These are phyloP conservation scores for Phylloscopus whistleri DNA, from an alignment of 2,113 vertebrate species.

Conservation along the genomic window DNA sequence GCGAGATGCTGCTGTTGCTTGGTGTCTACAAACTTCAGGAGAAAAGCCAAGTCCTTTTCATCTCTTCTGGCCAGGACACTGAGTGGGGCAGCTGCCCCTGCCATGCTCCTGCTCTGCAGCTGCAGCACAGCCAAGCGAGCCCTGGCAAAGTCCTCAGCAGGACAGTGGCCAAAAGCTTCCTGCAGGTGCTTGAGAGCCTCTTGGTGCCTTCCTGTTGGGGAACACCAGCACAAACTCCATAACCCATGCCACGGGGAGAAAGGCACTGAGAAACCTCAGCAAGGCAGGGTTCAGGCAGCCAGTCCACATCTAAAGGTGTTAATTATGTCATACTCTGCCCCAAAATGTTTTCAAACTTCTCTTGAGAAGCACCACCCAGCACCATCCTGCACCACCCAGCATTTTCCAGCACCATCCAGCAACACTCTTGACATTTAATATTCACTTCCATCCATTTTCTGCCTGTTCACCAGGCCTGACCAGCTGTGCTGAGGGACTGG, in stretches of 20 bases:
- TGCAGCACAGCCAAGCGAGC: conserved; percentile 83
- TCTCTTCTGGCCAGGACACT: conserved; percentile 79
- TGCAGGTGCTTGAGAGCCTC: conserved; percentile 77
- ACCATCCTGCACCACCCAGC: neutral
- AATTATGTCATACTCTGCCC: neutral
- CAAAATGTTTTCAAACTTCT: neutral
- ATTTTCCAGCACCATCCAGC: neutral
- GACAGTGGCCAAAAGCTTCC: conserved; percentile 72
- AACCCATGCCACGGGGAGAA: neutral
- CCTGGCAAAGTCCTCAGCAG: conserved; percentile 69
- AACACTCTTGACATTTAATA: neutral
- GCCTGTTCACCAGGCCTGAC: neutral
- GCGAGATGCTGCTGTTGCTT: conserved; percentile 71
- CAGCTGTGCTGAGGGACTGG: neutral
- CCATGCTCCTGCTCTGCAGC: conserved; percentile 75
- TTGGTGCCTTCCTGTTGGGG: conserved; percentile 61
- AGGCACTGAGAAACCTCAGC: neutral
- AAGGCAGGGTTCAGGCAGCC: neutral
- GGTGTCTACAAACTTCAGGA: conserved; percentile 77
- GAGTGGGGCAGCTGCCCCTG: conserved; percentile 71
- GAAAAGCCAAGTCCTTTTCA: conserved; percentile 69
- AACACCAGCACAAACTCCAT: neutral
- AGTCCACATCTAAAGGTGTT: neutral
- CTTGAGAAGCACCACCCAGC: neutral
- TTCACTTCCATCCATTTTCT: neutral